These are phyloP conservation scores for Orthonevra nobilis DNA, from an alignment of 2,888 invertebrate species.

Conservation along the genomic window DNA sequence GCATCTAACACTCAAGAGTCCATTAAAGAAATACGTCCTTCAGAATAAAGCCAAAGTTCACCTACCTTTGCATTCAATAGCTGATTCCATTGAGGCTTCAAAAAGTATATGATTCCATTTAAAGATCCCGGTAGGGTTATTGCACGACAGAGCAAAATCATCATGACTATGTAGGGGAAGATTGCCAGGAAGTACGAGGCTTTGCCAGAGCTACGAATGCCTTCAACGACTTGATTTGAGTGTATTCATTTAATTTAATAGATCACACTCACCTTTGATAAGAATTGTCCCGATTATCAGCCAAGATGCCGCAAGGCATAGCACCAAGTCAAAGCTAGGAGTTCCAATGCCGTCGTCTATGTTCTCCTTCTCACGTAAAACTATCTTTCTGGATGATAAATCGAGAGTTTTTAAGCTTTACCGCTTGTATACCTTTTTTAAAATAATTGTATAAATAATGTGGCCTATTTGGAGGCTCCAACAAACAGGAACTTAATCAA, in stretches of 20 bases:
- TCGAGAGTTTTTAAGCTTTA: too few species aligned
- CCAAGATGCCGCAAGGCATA: conserved; percentile 83
- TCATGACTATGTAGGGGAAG: conserved; percentile 84
- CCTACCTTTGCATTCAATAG: conserved; percentile 76
- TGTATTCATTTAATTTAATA: not conserved
- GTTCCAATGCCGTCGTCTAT: conserved; percentile 81
- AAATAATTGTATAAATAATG: too few species aligned
- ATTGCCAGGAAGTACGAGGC: conserved; percentile 86
- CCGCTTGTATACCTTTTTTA: too few species aligned
- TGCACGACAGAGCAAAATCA: conserved; percentile 82
- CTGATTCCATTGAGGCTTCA: conserved; percentile 84
- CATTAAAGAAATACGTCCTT: too few species aligned
- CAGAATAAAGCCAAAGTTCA: too few species aligned
- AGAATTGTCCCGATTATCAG: conserved; percentile 81
- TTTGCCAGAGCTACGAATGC: conserved; percentile 80
- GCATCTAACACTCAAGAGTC: too few species aligned
- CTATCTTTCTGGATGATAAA: conserved; percentile 81
- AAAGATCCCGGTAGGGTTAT: conserved; percentile 83
- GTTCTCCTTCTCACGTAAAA: conserved; percentile 80
- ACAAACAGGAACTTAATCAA: too few species aligned
- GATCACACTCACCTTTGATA: conserved; percentile 79
- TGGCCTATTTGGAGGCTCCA: too few species aligned
- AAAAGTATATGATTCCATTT: conserved; percentile 84
- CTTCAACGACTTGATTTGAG: conserved; percentile 18
- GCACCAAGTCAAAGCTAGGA: conserved; percentile 81